Conservation (phyloP, 2,888 invertebrate species). For the Operophtera brumata region DNA sequence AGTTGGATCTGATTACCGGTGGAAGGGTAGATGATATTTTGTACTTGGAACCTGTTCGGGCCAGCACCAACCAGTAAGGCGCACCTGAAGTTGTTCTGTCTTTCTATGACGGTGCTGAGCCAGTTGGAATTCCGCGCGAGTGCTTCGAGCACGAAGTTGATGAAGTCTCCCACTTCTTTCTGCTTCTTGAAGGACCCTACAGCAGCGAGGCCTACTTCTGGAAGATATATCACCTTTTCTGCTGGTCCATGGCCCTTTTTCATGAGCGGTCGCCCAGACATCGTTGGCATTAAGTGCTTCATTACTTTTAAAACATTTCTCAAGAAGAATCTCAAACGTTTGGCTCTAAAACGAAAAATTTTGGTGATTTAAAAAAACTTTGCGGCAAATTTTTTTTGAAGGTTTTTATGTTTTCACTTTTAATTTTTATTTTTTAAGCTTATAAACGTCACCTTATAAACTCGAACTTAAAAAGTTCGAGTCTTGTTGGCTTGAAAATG, state of each 20-base stretch:
- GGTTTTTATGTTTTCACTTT: conserved; percentile 11
- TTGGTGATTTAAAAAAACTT: conserved; percentile 42
- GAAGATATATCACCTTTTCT: conserved; percentile 46
- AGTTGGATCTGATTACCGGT: conserved; percentile 54
- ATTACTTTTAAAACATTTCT: conserved; percentile 51
- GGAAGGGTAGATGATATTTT: conserved; percentile 68
- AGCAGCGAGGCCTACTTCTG: conserved; percentile 67
- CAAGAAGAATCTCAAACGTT: conserved; percentile 44
- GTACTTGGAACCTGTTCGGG: conserved; percentile 67
- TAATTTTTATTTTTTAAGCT: not conserved
- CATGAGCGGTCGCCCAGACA: conserved; percentile 46
- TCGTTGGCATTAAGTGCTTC: conserved; percentile 39
- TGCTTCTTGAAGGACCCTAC: conserved; percentile 65
- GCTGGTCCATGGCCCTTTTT: conserved; percentile 44
- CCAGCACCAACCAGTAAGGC: conserved; percentile 67
- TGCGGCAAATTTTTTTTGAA: conserved; percentile 21
- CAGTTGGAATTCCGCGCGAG: conserved; percentile 64
- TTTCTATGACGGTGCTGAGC: conserved; percentile 60
- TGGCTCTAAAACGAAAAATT: conserved; percentile 55
- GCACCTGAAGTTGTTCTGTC: conserved; percentile 62
- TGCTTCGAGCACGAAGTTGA: conserved; percentile 58
- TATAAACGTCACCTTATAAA: not conserved
- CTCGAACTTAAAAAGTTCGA: not conserved
- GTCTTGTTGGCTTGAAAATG: not conserved
- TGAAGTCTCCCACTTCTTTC: conserved; percentile 66